phyloP scores from a whole-genome alignment of 2,888 invertebrate genomes.

The Philopedon plagiatum region DNA sequence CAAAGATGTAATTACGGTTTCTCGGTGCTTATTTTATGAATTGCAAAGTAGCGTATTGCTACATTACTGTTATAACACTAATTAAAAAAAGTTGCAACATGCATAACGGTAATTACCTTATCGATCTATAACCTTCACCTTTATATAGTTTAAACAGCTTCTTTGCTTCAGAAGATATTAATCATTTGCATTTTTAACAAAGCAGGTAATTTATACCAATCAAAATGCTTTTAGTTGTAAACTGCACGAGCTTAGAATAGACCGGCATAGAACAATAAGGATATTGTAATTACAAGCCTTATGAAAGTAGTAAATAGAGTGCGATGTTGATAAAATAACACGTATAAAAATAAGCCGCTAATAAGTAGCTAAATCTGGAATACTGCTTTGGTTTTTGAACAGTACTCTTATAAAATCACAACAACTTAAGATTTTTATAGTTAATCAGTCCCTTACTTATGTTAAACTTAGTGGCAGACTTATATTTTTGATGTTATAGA shows the following conservation, averaged over 20 bases:
- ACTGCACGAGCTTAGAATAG: not conserved
- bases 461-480: too few species aligned
- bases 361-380: too few species aligned
- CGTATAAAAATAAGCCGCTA: too few species aligned
- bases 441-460: too few species aligned
- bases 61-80: not conserved
- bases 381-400: too few species aligned
- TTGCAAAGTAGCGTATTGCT: not conserved
- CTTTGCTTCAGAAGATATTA: constrained; percentile 3
- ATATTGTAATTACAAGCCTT: not conserved
- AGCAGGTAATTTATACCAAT: constrained; percentile 1
- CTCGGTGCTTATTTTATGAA: not conserved
- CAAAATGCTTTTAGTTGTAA: not conserved
- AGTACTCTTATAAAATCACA: too few species aligned
- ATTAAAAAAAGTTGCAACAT: not conserved
- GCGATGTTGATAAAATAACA: too few species aligned
- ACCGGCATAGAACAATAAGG: not conserved
- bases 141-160: constrained; percentile 13
- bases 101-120: constrained; percentile 15
- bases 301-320: not conserved
- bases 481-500: too few species aligned
- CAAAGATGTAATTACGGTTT: not conserved
- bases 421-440: too few species aligned
- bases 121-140: constrained; percentile 4
- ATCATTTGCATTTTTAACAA: not conserved